Conservation (phyloP, 2,888 invertebrate genomes). For the Microctonus brassicae region DNA sequence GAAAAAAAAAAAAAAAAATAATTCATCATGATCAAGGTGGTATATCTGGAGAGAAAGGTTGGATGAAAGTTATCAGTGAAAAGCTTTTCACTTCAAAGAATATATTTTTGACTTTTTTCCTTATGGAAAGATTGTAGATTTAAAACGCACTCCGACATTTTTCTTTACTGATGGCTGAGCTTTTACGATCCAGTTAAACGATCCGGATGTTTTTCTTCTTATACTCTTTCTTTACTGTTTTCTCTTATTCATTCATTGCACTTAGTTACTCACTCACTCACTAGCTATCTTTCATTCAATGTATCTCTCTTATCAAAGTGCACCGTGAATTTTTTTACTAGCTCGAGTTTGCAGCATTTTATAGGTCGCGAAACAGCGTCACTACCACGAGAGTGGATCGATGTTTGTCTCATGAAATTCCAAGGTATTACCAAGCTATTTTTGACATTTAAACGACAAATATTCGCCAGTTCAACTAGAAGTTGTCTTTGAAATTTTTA, state of each 20-base stretch:
- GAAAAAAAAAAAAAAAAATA: neutral
- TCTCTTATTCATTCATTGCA: neutral
- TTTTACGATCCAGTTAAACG: constrained; percentile 10
- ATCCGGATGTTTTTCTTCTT: neutral
- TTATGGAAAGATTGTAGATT: neutral
- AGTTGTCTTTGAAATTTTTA: neutral
- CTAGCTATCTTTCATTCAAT: neutral
- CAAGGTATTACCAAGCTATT: constrained; percentile 9
- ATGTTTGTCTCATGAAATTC: constrained; percentile 16
- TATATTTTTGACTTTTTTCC: neutral
- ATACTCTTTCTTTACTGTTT: neutral
- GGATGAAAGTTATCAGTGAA: neutral
- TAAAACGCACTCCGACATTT: neutral
- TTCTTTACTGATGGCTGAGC: constrained; percentile 9
- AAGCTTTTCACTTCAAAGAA: constrained; percentile 12
- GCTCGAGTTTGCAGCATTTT: neutral
- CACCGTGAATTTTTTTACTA: neutral
- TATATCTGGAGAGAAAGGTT: neutral
- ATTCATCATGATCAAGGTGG: neutral
- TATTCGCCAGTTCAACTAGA: neutral
- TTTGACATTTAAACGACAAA: constrained; percentile 3
- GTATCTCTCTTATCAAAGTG: constrained; percentile 21
- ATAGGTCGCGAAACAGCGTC: constrained; percentile 10
- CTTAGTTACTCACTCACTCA: neutral
- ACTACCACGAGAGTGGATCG: neutral